These are phyloP conservation scores for Pseudachorutes palmiensis DNA, from an alignment of 1,140 invertebrate genomes.

Conservation along the genomic window DNA sequence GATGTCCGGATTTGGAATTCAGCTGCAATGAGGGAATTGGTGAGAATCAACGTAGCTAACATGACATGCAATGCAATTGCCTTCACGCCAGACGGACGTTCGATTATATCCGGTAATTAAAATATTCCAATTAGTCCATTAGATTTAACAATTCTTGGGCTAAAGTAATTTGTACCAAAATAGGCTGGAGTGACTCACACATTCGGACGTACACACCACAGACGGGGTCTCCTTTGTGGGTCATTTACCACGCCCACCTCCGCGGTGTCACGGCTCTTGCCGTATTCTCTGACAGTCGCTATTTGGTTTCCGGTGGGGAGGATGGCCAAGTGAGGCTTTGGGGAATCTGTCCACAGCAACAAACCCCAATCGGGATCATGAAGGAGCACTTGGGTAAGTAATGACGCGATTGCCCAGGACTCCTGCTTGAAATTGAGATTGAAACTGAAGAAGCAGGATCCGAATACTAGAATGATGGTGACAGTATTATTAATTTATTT, in stretches of 20 bases:
- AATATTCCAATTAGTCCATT: no score
- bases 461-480: no score
- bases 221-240: slow-evolving; percentile 66
- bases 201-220: slow-evolving; percentile 74
- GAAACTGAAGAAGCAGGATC: no score
- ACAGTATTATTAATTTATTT: no score
- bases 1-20: slow-evolving; percentile 77
- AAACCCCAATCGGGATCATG: slow-evolving; percentile 58
- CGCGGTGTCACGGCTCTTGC: slow-evolving; percentile 66
- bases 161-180: no score
- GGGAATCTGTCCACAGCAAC: slow-evolving; percentile 56
- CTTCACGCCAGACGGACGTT: slow-evolving; percentile 68
- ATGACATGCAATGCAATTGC: slow-evolving; percentile 69
- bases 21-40: slow-evolving; percentile 62
- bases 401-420: no score
- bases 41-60: slow-evolving; percentile 74
- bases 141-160: no score
- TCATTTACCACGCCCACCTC: slow-evolving; percentile 71
- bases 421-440: no score
- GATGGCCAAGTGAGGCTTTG: slow-evolving; percentile 72
- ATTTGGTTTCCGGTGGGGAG: slow-evolving; percentile 73
- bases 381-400: slow-evolving; percentile 89
- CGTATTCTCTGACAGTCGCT: slow-evolving; percentile 59
- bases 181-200: slow-evolving; percentile 26
- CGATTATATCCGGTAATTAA: slow-evolving; percentile 59